A percentile compares a stretch with the other conserved stretches of the same genome.
These are phyloP conservation scores for Myotis yumanensis DNA, from an alignment of 2,113 vertebrate genomes.

Conservation along the genomic window DNA sequence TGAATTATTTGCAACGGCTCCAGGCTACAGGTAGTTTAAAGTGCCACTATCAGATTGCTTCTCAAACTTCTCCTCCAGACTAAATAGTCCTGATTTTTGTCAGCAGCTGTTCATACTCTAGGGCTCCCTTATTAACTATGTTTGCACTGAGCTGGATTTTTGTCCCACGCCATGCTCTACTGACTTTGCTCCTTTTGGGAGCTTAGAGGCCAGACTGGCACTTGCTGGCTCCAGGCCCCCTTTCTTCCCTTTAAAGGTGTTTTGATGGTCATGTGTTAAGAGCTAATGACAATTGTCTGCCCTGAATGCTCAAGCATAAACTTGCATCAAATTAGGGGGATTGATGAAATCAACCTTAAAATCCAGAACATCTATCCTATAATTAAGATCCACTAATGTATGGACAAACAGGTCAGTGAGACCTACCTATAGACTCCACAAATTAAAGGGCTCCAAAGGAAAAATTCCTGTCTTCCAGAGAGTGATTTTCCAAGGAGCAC, in stretches of 20 bases:
- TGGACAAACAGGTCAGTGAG: conserved; percentile 56
- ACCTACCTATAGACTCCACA: conserved; percentile 36
- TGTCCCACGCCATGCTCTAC: no score
- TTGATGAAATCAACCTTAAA: conserved; percentile 71
- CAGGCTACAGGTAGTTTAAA: conserved; percentile 75
- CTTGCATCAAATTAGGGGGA: conserved; percentile 52
- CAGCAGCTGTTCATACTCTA: conserved; percentile 56
- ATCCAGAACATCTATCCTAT: conserved; percentile 63
- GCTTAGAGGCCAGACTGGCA: not conserved
- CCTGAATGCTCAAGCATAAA: conserved; percentile 65
- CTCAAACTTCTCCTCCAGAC: conserved; percentile 60
- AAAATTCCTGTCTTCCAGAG: conserved; percentile 49
- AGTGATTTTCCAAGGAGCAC: conserved; percentile 7
- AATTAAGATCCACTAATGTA: conserved; percentile 70
- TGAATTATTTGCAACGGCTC: conserved; percentile 67
- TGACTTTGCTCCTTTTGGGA: not conserved
- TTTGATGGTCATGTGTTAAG: conserved; percentile 57
- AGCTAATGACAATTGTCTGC: conserved; percentile 69
- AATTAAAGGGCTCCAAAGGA: conserved; percentile 65
- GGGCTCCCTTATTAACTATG: conserved; percentile 55
- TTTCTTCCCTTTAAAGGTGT: conserved; percentile 51
- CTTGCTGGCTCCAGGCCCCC: conserved; percentile 6
- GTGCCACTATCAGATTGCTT: conserved; percentile 69
- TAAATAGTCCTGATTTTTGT: conserved; percentile 74
- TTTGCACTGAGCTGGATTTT: not conserved